Conservation (phyloP, 2,888 invertebrate species). For the Eilema sororculum region DNA sequence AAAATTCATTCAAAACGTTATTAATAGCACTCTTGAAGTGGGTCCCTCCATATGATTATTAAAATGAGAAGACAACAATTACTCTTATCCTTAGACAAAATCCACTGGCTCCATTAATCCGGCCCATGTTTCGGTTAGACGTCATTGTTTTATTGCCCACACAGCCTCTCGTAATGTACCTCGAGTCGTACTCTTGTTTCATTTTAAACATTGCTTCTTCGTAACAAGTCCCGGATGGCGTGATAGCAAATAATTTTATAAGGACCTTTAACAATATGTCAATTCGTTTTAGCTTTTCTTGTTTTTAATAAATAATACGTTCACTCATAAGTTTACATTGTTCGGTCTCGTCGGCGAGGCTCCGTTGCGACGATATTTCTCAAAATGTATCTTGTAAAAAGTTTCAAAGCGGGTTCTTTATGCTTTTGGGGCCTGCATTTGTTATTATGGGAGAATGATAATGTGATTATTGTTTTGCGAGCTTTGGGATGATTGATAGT, state of each 20-base stretch:
- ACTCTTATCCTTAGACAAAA: constrained; percentile 73
- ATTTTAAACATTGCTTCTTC: constrained; percentile 73
- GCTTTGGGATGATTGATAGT: constrained; percentile 80
- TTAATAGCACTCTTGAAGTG: constrained; percentile 82
- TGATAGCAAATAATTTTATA: constrained; percentile 87
- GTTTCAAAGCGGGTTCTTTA: constrained; percentile 81
- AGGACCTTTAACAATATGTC: constrained; percentile 85
- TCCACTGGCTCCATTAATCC: constrained; percentile 62
- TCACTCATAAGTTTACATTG: constrained; percentile 84
- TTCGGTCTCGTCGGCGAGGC: constrained; percentile 77
- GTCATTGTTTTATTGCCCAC: constrained; percentile 64
- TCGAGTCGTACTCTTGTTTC: constrained; percentile 65
- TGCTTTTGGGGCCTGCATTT: constrained; percentile 82
- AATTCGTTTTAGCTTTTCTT: constrained; percentile 77
- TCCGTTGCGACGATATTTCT: constrained; percentile 79
- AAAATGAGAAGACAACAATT: constrained; percentile 78
- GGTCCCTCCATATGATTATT: constrained; percentile 73
- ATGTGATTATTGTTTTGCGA: constrained; percentile 87
- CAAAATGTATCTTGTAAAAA: constrained; percentile 75
- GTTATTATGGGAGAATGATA: constrained; percentile 86
- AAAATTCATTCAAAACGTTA: constrained; percentile 84
- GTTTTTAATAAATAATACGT: constrained; percentile 84
- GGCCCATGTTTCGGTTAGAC: constrained; percentile 57
- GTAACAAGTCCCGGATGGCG: constrained; percentile 78
- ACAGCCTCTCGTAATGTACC: constrained; percentile 60